These are phyloP conservation scores for Scolanthus callimorphus DNA, from an alignment of 92 coral and sea anemone genomes.

Conservation along the genomic window DNA sequence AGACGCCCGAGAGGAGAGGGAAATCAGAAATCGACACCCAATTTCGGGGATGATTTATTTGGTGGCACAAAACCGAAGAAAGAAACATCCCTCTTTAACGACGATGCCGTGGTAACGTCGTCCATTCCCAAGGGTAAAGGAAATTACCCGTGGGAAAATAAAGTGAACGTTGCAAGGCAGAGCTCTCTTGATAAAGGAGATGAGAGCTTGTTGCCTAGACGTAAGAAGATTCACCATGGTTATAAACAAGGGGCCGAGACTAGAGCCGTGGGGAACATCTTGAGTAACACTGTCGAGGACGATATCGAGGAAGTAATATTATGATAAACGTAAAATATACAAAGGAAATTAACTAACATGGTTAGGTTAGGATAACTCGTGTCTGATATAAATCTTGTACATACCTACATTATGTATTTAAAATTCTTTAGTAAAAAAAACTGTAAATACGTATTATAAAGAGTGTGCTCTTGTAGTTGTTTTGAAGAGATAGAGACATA, in stretches of 20 bases:
- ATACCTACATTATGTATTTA: too few species aligned
- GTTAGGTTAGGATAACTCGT: too few species aligned
- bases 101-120: constrained; percentile 19
- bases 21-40: constrained; percentile 23
- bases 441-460: too few species aligned
- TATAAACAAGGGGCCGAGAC: constrained; percentile 56
- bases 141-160: constrained; percentile 79
- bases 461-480: too few species aligned
- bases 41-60: constrained; percentile 73
- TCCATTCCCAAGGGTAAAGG: constrained; percentile 6
- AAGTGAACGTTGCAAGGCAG: constrained; percentile 29
- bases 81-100: constrained; percentile 41
- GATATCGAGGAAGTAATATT: constrained; percentile 91
- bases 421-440: too few species aligned
- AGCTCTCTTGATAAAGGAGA: too few species aligned
- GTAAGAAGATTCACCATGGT: constrained; percentile 52
- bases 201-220: constrained; percentile 60
- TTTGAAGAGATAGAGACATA: too few species aligned
- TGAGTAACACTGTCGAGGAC: constrained; percentile 73
- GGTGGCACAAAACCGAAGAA: constrained; percentile 46
- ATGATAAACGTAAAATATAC: too few species aligned
- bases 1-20: constrained; percentile 34
- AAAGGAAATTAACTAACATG: too few species aligned
- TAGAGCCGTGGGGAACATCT: constrained; percentile 67
- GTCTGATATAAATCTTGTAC: too few species aligned